Conservation (phyloP, 2,113 vertebrate species). For the Procapra przewalskii region DNA sequence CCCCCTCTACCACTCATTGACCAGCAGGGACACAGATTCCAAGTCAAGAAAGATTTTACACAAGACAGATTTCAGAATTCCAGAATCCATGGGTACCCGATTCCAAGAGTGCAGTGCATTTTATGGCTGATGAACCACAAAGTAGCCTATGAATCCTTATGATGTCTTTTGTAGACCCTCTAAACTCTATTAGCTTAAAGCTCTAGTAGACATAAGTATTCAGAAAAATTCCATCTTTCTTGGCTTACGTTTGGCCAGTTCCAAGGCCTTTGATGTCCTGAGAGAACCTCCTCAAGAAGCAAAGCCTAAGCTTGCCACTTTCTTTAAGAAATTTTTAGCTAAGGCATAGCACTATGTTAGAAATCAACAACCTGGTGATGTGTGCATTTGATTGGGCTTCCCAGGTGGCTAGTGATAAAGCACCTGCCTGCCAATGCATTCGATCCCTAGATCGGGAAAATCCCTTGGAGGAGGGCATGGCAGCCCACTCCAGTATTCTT, state of each 20-base stretch:
- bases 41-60: neutral
- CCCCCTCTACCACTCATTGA: neutral
- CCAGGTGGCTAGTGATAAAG: neutral
- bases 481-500: neutral
- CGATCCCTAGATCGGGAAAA: neutral
- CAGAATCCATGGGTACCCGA: neutral
- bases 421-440: neutral
- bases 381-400: neutral
- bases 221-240: neutral
- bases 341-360: neutral
- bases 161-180: neutral
- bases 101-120: neutral
- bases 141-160: neutral
- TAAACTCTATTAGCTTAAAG: neutral
- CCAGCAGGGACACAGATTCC: neutral
- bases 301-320: neutral
- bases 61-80: neutral
- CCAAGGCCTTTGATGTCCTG: neutral
- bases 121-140: neutral
- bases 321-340: neutral
- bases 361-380: neutral
- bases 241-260: neutral
- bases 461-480: neutral
- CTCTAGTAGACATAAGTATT: neutral
- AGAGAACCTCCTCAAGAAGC: neutral